Evolutionary conservation across 1,140 invertebrate species (phyloP).

Genomic region (Hycleus cichorii): DNA sequence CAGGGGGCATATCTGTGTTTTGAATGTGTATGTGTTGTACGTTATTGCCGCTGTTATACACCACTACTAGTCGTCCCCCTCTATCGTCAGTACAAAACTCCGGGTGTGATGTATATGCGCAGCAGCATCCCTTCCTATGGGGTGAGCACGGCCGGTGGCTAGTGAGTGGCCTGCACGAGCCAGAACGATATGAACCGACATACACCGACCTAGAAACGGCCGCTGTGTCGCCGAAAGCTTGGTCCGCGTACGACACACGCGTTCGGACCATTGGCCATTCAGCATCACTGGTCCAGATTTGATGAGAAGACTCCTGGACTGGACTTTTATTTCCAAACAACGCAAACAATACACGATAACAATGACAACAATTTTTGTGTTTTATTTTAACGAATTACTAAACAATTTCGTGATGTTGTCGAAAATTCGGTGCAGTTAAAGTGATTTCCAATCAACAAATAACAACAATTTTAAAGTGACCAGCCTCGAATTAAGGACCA

Average conservation of each 20-base stretch:
- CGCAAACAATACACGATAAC: too few species aligned
- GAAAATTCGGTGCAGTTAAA: too few species aligned
- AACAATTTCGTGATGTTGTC: too few species aligned
- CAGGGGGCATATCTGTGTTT: too few species aligned
- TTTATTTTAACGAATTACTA: too few species aligned
- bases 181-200: slow-evolving; percentile 24
- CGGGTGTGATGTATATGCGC: slow-evolving; percentile 27
- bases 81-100: slow-evolving; percentile 2
- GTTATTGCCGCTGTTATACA: slow-evolving; percentile 22
- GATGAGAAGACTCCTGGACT: neutral
- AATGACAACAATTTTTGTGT: too few species aligned
- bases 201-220: slow-evolving; percentile 27
- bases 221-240: slow-evolving; percentile 30
- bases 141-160: slow-evolving; percentile 38
- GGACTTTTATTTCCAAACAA: neutral
- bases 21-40: neutral
- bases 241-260: slow-evolving; percentile 38
- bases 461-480: too few species aligned
- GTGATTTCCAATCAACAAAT: too few species aligned
- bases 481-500: too few species aligned
- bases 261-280: slow-evolving; percentile 40
- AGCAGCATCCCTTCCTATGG: slow-evolving; percentile 35
- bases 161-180: slow-evolving; percentile 37
- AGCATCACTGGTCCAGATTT: slow-evolving; percentile 37
- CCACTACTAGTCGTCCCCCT: too few species aligned